A percentile compares a stretch with the other conserved stretches of the same genome.
Conservation (phyloP, 2,113 vertebrate genomes). For the Lates calcarifer region DNA sequence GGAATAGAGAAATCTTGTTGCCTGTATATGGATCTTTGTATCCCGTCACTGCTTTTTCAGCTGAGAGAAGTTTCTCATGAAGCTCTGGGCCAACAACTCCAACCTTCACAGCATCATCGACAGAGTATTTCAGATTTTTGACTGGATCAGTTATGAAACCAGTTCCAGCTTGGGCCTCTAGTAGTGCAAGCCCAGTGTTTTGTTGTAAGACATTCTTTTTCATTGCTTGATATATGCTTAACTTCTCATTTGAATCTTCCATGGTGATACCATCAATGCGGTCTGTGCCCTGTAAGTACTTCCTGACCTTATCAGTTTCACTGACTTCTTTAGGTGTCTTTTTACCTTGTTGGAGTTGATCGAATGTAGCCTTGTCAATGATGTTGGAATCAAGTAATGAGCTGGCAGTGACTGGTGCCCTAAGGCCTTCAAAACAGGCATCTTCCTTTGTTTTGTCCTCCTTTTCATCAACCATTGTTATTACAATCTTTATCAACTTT, state of each 20-base stretch:
- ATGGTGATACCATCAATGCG: conserved; percentile 89
- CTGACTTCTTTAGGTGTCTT: conserved; percentile 90
- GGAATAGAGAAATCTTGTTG: conserved; percentile 90
- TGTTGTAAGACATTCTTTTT: conserved; percentile 88
- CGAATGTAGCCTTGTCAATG: conserved; percentile 88
- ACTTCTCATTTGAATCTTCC: conserved; percentile 89
- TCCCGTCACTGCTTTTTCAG: conserved; percentile 92
- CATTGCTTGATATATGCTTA: conserved; percentile 95
- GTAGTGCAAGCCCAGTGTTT: conserved; percentile 87
- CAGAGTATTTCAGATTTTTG: conserved; percentile 86
- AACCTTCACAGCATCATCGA: conserved; percentile 91
- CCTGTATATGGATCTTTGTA: conserved; percentile 91
- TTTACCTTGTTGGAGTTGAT: conserved; percentile 90
- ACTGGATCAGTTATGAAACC: conserved; percentile 90
- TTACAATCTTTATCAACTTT: conserved; percentile 91
- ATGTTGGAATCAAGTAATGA: conserved; percentile 89
- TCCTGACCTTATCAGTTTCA: conserved; percentile 83
- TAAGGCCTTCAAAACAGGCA: conserved; percentile 89
- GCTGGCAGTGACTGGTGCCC: conserved; percentile 87
- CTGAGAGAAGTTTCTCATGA: conserved; percentile 88
- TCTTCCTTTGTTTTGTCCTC: conserved; percentile 85
- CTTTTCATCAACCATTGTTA: conserved; percentile 91
- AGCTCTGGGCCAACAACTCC: conserved; percentile 91
- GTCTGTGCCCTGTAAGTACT: conserved; percentile 89
- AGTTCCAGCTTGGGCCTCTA: conserved; percentile 96